phyloP scores from a whole-genome alignment of 2,797 vertebrate species.

The Aldrovandia affinis region DNA sequence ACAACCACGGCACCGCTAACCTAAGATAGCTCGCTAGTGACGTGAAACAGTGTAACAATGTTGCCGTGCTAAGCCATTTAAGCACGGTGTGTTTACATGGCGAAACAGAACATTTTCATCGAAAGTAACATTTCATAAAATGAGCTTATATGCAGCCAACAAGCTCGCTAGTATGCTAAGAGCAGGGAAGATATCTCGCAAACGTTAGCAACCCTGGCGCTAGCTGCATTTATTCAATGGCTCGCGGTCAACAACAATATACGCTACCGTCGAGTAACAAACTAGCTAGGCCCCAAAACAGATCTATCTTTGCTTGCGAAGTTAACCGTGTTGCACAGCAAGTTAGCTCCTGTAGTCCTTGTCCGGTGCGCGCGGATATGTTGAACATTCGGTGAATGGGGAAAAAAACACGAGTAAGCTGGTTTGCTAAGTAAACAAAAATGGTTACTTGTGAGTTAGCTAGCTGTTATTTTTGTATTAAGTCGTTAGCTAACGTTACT shows the following conservation, averaged over 20 bases:
- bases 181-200: neutral
- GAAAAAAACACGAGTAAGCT: neutral
- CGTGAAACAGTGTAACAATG: no score
- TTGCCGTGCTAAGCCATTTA: neutral
- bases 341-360: no score
- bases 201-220: neutral
- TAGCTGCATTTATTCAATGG: neutral
- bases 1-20: no score
- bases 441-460: no score
- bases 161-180: neutral
- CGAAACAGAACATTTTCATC: slow-evolving; percentile 6
- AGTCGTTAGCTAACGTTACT: neutral
- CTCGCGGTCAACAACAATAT: neutral
- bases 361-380: no score
- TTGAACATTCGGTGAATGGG: neutral
- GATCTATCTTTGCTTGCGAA: neutral
- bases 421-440: neutral
- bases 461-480: neutral
- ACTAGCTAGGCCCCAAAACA: slow-evolving; percentile 22
- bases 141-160: neutral
- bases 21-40: no score
- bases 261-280: neutral
- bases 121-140: no score
- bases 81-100: neutral
- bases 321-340: neutral